Percentiles rank a stretch among this genome's conserved stretches.
phyloP scores from a whole-genome alignment of 2,113 vertebrate genomes.

The Arothron firmamentum region DNA sequence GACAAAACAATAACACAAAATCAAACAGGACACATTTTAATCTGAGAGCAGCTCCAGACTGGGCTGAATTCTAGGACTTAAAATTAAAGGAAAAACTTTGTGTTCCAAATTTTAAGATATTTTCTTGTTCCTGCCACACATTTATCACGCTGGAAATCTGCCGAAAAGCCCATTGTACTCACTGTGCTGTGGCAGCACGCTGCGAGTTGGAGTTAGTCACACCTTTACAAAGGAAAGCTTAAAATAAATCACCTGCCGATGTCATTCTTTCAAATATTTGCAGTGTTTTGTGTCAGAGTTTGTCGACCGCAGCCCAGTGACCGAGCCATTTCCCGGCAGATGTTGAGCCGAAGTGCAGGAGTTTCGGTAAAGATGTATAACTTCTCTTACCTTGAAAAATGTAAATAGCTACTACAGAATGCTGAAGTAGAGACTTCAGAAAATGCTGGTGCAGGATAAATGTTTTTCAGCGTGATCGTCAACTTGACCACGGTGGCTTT shows the following conservation, averaged over 20 bases:
- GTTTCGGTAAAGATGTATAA: slow-evolving; percentile 50
- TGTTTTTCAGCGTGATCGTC: too few species aligned
- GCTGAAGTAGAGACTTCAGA: slow-evolving; percentile 32
- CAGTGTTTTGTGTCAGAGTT: slow-evolving; percentile 32
- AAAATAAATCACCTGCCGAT: slow-evolving; percentile 33
- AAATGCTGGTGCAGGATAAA: slow-evolving; percentile 7
- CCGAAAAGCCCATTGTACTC: background rate
- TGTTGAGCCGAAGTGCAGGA: slow-evolving; percentile 21
- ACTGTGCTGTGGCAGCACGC: background rate
- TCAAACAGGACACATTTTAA: slow-evolving; percentile 7
- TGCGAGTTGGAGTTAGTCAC: slow-evolving; percentile 23
- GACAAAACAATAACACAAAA: background rate
- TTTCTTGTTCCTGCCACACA: slow-evolving; percentile 15
- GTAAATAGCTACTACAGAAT: slow-evolving; percentile 29
- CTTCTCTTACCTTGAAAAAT: slow-evolving; percentile 15
- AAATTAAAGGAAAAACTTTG: slow-evolving; percentile 4
- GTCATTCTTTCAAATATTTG: slow-evolving; percentile 15
- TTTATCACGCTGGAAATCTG: slow-evolving; percentile 18
- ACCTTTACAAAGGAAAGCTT: slow-evolving; percentile 18
- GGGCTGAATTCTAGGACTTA: background rate
- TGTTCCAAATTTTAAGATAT: slow-evolving; percentile 17
- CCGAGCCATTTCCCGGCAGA: slow-evolving; percentile 43
- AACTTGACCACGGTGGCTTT: too few species aligned
- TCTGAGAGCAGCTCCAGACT: background rate
- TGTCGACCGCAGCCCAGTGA: slow-evolving; percentile 32